Evolutionary conservation across 2,113 vertebrate genomes (phyloP).

Genomic region (Cygnus atratus): DNA sequence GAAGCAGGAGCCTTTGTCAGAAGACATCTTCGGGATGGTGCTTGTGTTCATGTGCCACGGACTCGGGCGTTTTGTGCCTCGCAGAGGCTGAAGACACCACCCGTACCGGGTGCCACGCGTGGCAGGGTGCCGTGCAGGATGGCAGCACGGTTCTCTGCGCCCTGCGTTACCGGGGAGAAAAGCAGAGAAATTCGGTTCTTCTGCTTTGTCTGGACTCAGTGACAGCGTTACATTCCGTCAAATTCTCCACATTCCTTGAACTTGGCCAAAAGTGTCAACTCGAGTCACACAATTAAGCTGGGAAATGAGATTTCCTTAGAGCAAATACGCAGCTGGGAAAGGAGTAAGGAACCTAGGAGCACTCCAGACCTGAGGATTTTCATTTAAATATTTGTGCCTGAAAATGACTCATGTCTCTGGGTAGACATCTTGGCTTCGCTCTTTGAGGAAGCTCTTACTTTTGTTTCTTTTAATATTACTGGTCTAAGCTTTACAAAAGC

Average conservation of each 20-base stretch:
- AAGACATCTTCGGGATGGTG: background rate
- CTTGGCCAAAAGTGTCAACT: background rate
- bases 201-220: background rate
- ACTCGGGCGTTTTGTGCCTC: background rate
- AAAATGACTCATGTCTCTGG: background rate
- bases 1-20: rapidly evolving
- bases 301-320: background rate
- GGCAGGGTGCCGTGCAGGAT: background rate
- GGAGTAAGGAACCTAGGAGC: background rate
- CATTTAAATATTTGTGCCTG: background rate
- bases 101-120: background rate
- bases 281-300: background rate
- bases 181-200: background rate
- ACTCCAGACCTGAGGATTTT: background rate
- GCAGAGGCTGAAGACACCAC: background rate
- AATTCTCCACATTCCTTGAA: background rate
- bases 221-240: background rate
- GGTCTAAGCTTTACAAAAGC: background rate
- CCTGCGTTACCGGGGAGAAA: rapidly evolving
- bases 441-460: background rate
- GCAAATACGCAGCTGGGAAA: background rate
- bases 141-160: background rate
- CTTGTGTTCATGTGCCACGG: background rate
- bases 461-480: background rate
- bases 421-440: background rate